Base-by-base conservation (phyloP, 2,797 vertebrate species). In the Eremophila alpestris region DNA sequence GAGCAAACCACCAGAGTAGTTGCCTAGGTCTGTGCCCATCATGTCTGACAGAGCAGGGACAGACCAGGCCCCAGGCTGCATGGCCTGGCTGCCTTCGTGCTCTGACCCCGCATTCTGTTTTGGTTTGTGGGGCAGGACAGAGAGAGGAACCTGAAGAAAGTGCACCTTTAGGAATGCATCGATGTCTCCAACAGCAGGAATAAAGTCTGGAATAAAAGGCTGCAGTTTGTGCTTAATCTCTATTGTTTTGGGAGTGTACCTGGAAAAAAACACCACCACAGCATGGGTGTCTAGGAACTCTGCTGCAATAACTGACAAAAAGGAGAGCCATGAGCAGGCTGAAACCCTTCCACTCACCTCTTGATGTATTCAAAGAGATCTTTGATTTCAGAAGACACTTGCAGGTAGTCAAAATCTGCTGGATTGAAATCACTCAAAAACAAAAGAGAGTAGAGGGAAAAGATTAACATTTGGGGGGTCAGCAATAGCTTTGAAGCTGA, bases 181-280 rank as follows among this genome's bases (percentile, higher is more conserved):
- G 3, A 99, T 99, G 97, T 99, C 99, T 30, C 99, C 99, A 23
- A 99, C 99, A 0, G 99, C 99, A 1, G 99, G 99, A 96, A 99
- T 99, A 92, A 99, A 99, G 95, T 99, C 99, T 14, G 99, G 99
- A 88, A 99, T 99, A 96, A 99, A 99, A 13, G 99, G 99, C 90
- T 99, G 99, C 94, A 99, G 97, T 80, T 98, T 99, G 97, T 99
- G 98, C 15, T 99, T 98, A 56, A 99, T 97, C 69, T 99, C 98
- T 13, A 99, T 95, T n/a, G 96, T 58, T 95, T 99, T 98, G 46
- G 99, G 98, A 26, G 98, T 98, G 94, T 99, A 99, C 48, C 99
- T 99, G 94, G 78, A 62, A n/a, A 84, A 60, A 81, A 49, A 0
- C 3, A 36, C 2, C 16, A 19, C 7, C n/a, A 2, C 24, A 15